These are phyloP conservation scores for Pseudochromis fuscus DNA, from an alignment of 2,797 vertebrate species.

Conservation along the genomic window DNA sequence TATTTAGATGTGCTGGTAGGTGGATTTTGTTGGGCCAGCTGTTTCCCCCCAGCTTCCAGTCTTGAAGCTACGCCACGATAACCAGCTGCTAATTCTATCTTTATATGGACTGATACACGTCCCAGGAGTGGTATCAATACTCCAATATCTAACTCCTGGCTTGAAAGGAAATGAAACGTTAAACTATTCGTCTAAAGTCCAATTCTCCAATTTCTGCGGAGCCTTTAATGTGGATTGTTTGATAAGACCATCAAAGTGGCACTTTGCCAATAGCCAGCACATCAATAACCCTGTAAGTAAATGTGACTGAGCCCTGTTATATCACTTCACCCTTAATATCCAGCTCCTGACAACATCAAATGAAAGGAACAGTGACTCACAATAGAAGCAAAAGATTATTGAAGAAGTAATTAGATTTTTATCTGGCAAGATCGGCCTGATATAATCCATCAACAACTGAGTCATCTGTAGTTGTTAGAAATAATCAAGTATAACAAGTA, in stretches of 20 bases:
- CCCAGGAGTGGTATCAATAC: not conserved
- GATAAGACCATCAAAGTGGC: constrained; percentile 49
- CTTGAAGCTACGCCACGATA: not conserved
- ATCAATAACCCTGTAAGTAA: constrained; percentile 25
- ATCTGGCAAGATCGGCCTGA: constrained; percentile 35
- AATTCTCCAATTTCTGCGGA: not conserved
- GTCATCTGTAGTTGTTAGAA: constrained; percentile 13
- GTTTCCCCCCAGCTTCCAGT: not conserved
- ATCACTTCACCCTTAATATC: constrained; percentile 52
- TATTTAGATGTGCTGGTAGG: no score
- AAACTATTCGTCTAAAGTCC: constrained; percentile 4
- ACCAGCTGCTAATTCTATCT: no score
- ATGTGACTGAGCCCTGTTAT: constrained; percentile 30
- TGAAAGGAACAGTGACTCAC: constrained; percentile 33
- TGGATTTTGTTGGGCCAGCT: no score
- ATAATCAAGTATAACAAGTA: not conserved
- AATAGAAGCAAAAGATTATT: constrained; percentile 53
- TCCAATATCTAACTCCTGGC: not conserved
- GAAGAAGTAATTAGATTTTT: constrained; percentile 40
- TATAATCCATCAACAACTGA: constrained; percentile 6
- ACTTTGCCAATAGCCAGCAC: constrained; percentile 39
- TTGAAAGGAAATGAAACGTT: not conserved
- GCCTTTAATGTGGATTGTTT: constrained; percentile 30
- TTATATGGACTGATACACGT: no score
- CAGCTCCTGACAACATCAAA: constrained; percentile 45